Evolutionary conservation across 2,113 vertebrate genomes (phyloP).

Genomic region (Oceanodroma tethys): DNA sequence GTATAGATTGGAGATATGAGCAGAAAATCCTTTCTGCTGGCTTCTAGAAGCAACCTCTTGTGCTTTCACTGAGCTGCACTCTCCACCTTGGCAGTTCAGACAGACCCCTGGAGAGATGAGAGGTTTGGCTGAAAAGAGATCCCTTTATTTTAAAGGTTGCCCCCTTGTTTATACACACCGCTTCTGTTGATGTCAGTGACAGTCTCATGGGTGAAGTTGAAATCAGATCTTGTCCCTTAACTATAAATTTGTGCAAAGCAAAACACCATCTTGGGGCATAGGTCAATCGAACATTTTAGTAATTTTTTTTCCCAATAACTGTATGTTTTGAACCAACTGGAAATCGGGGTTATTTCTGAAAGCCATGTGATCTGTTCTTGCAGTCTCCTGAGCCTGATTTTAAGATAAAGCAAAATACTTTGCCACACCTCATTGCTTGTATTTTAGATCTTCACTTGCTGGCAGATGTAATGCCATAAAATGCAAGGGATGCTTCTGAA

Average conservation of each 20-base stretch:
- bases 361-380: not conserved
- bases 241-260: not conserved
- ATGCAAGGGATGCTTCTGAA: not conserved
- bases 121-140: not conserved
- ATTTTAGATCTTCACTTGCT: not conserved
- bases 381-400: not conserved
- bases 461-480: not conserved
- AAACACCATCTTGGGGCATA: not conserved
- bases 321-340: not conserved
- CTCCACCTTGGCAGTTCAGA: not conserved
- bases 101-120: not conserved
- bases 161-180: not conserved
- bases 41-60: not conserved
- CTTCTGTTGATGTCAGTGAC: not conserved
- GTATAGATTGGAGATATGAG: not conserved
- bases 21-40: not conserved
- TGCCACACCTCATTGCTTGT: not conserved
- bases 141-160: not conserved
- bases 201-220: not conserved
- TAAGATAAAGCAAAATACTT: not conserved
- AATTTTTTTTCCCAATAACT: not conserved
- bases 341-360: not conserved
- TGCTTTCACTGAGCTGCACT: not conserved
- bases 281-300: accelerated
- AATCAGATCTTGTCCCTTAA: not conserved